A percentile compares a stretch with the other conserved stretches of the same genome.
Evolutionary conservation across 2,888 invertebrate species (phyloP).

Genomic region (Eupithecia vulgata): DNA sequence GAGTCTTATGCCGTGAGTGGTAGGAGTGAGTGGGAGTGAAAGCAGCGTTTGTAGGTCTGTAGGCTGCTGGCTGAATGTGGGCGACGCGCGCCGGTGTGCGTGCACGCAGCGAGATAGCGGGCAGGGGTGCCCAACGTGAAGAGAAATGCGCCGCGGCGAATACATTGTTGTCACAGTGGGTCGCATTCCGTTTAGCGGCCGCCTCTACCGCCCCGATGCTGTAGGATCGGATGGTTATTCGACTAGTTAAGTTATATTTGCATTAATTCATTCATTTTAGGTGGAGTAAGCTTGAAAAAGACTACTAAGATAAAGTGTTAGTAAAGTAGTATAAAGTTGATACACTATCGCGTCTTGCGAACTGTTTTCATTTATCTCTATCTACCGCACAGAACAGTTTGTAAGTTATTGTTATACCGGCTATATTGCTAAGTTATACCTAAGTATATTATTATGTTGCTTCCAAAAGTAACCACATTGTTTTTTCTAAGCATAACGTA

Average conservation of each 20-base stretch:
- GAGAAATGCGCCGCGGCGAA: constrained; percentile 75
- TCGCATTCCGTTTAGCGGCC: neutral
- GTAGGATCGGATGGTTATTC: neutral
- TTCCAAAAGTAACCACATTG: neutral
- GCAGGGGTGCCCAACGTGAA: constrained; percentile 64
- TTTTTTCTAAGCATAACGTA: neutral
- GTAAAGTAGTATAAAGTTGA: neutral
- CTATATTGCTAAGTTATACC: too few species aligned
- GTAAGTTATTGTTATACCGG: neutral
- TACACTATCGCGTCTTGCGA: neutral
- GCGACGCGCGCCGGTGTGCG: constrained; percentile 70
- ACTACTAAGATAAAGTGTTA: neutral
- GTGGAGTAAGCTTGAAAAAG: neutral
- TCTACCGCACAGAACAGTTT: neutral
- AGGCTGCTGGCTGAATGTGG: constrained; percentile 71
- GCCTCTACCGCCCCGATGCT: neutral
- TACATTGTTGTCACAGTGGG: neutral
- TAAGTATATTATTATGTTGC: neutral
- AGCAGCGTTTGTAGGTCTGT: constrained; percentile 80
- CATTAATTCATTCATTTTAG: neutral
- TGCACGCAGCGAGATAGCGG: constrained; percentile 80
- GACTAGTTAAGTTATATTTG: neutral
- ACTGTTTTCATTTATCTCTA: neutral
- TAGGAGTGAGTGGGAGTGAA: constrained; percentile 60
- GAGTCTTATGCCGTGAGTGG: constrained; percentile 48